Conservation (phyloP, 2,888 invertebrate genomes). For the Dicranocentrus wangi region DNA sequence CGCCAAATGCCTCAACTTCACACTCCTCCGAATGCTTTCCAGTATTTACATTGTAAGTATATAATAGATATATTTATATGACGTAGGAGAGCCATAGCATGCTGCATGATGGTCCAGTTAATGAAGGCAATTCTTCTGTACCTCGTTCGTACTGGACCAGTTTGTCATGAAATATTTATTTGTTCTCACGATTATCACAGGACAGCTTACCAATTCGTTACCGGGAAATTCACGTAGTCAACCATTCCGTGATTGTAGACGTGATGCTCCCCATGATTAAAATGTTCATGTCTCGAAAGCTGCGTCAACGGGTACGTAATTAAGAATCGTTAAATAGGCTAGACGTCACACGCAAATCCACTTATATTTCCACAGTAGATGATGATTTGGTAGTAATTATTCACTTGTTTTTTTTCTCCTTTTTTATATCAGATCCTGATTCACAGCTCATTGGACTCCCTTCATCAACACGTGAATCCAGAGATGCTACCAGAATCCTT, state of each 20-base stretch:
- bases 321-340: background rate
- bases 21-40: conserved; percentile 34
- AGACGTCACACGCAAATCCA: no score
- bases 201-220: conserved; percentile 46
- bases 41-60: conserved; percentile 37
- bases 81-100: no score
- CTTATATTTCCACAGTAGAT: no score
- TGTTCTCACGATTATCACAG: no score
- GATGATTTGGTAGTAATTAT: no score
- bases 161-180: no score
- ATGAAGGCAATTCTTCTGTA: no score
- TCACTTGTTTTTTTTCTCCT: no score
- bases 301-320: conserved; percentile 32
- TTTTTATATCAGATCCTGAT: conserved; percentile 28
- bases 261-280: conserved; percentile 47
- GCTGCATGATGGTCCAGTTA: no score
- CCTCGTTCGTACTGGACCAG: no score
- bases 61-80: no score
- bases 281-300: conserved; percentile 51
- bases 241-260: conserved; percentile 48
- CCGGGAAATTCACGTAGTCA: conserved; percentile 44
- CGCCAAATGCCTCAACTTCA: conserved; percentile 51
- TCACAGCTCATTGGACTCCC: conserved; percentile 41
- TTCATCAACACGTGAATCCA: conserved; percentile 29
- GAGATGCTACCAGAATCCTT: conserved; percentile 57